These are phyloP conservation scores for Pseudeuparius sepicola DNA, from an alignment of 2,888 invertebrate genomes.

Conservation along the genomic window DNA sequence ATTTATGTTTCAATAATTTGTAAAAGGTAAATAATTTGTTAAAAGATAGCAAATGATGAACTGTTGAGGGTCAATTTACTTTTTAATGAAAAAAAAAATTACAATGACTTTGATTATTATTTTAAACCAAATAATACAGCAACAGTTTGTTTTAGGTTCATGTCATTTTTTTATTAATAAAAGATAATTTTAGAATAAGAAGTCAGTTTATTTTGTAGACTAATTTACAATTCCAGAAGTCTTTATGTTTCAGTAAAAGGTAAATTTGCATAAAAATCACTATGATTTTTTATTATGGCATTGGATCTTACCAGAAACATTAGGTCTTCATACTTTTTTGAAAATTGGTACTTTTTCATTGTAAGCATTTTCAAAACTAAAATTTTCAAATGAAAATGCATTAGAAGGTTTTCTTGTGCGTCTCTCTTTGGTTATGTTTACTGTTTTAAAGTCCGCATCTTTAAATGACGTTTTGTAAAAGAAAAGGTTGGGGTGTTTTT, in stretches of 20 bases:
- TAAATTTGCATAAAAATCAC: constrained; percentile 1
- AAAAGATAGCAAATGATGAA: no score
- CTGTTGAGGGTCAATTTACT: no score
- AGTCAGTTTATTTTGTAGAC: no score
- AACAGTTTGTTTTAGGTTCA: no score
- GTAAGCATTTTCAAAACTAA: constrained; percentile 1
- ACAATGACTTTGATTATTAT: no score
- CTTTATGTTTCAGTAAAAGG: constrained; percentile 1
- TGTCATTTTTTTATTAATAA: no score
- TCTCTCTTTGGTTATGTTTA: not conserved
- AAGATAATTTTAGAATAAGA: no score
- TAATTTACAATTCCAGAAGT: no score
- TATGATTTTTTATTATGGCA: not conserved
- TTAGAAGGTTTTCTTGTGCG: constrained; percentile 7
- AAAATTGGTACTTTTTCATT: not conserved
- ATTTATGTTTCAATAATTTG: no score
- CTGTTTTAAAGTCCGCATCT: constrained; percentile 5
- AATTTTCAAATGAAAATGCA: constrained; percentile 1
- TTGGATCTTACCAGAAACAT: constrained; percentile 1
- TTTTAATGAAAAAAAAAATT: no score
- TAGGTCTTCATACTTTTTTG: constrained; percentile 3
- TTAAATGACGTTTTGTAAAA: constrained; percentile 11
- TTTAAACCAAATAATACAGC: no score
- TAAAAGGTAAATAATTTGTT: no score
- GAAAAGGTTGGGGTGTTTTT: constrained; percentile 1